Conservation (phyloP, 2,113 vertebrate genomes). For the Malurus elegans region DNA sequence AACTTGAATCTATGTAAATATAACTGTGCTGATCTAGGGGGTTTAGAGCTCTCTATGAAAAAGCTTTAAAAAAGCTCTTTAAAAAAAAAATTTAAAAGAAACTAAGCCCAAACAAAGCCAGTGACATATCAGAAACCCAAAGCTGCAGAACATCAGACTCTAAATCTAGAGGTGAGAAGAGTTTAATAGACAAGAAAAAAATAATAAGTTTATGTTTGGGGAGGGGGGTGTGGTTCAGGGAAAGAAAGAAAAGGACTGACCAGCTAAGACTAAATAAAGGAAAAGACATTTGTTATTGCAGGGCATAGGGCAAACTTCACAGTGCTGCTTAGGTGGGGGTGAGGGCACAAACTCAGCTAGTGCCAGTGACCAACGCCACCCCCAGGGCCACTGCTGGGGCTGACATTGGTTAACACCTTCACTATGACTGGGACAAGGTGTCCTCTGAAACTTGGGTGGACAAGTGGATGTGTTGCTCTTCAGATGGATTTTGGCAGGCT, state of each 20-base stretch:
- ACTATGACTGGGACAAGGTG: fast-evolving
- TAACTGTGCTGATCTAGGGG: not conserved
- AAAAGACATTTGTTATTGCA: not conserved
- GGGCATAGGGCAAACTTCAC: too few relatives aligned
- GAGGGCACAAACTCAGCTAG: not conserved
- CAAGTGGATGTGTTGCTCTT: not conserved
- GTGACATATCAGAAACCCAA: not conserved
- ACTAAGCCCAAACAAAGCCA: not conserved
- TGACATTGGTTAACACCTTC: not conserved
- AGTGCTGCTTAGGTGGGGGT: not conserved
- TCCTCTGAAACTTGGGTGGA: not conserved
- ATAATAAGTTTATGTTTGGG: not conserved
- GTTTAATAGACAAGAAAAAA: not conserved
- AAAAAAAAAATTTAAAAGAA: not conserved
- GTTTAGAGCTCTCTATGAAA: not conserved
- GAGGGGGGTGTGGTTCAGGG: not conserved
- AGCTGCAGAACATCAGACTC: not conserved
- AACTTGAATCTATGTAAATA: not conserved
- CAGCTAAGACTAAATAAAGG: not conserved
- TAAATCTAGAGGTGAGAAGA: not conserved
- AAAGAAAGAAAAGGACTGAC: not conserved
- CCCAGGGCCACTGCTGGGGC: not conserved
- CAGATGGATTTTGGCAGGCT: not conserved
- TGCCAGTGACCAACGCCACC: not conserved
- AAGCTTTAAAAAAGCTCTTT: not conserved